Percentiles rank a stretch among this genome's conserved stretches.
phyloP scores from a whole-genome alignment of 2,888 invertebrate species.

The Gibbula magus region DNA sequence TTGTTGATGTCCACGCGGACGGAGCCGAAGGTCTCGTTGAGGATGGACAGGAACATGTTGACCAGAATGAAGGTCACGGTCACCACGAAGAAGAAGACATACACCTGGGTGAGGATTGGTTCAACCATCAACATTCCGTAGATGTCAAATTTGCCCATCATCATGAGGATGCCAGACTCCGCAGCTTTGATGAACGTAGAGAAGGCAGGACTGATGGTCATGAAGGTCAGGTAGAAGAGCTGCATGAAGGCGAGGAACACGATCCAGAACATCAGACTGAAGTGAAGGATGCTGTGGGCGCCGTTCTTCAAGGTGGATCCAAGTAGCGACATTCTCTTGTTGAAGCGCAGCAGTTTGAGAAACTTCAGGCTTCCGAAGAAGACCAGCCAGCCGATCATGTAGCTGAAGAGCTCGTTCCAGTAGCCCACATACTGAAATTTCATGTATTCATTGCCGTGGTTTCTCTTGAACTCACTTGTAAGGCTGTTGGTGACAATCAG shows the following conservation, averaged over 20 bases:
- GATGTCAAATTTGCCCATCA: conserved; percentile 75
- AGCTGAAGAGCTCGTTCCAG: conserved; percentile 76
- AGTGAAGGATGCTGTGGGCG: conserved; percentile 66
- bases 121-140: conserved; percentile 66
- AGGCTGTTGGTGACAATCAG: conserved; percentile 69
- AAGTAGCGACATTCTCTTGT: conserved; percentile 72
- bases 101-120: conserved; percentile 66
- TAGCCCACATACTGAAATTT: conserved; percentile 75
- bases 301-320: conserved; percentile 68
- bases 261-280: conserved; percentile 73
- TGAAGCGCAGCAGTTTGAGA: conserved; percentile 77
- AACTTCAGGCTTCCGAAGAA: conserved; percentile 77
- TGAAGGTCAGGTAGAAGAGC: conserved; percentile 72
- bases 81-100: conserved; percentile 70
- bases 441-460: conserved; percentile 72
- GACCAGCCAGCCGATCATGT: conserved; percentile 76
- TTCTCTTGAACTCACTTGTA: conserved; percentile 73
- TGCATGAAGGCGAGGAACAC: conserved; percentile 74
- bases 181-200: conserved; percentile 55
- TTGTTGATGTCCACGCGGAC: conserved; percentile 68
- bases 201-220: conserved; percentile 56
- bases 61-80: conserved; percentile 72
- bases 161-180: conserved; percentile 72
- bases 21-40: conserved; percentile 71
- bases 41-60: conserved; percentile 75